Conservation (phyloP, 2,888 invertebrate species). For the Noctua comes region DNA sequence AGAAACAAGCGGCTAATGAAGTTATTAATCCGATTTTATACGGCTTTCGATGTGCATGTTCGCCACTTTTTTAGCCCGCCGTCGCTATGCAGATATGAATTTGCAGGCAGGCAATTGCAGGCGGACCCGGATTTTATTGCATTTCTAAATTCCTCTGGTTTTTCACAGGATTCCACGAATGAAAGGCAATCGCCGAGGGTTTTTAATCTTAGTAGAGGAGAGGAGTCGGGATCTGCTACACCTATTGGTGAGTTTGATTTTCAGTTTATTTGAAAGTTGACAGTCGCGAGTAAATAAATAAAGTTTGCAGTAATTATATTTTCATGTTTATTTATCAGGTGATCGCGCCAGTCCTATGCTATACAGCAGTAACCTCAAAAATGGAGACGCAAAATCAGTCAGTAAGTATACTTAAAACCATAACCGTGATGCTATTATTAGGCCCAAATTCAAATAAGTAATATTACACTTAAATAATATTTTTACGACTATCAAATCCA, state of each 20-base stretch:
- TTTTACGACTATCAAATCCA: conserved; percentile 2
- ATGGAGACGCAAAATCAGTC: conserved; percentile 84
- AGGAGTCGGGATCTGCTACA: conserved; percentile 78
- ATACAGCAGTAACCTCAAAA: conserved; percentile 78
- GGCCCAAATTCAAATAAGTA: neutral
- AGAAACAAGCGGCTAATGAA: conserved; percentile 90
- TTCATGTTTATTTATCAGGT: conserved; percentile 65
- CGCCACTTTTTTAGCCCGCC: conserved; percentile 77
- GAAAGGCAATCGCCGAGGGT: conserved; percentile 71
- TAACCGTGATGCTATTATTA: neutral
- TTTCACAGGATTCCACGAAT: conserved; percentile 77
- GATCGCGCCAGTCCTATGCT: conserved; percentile 76
- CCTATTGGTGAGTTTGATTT: conserved; percentile 74
- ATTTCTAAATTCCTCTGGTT: conserved; percentile 56
- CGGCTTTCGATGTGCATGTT: conserved; percentile 83
- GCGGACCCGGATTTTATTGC: conserved; percentile 55
- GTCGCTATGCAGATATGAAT: conserved; percentile 70
- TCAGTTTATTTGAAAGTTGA: neutral
- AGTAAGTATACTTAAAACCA: conserved; percentile 75
- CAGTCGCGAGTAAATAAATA: too few relatives aligned
- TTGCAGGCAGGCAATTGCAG: conserved; percentile 60
- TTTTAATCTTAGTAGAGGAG: conserved; percentile 71
- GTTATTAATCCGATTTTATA: conserved; percentile 90
- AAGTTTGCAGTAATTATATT: neutral
- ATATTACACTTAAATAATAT: neutral